Percentiles rank a stretch among this genome's conserved stretches.
Conservation (phyloP, 1,140 invertebrate genomes). For the Drosophila oshimai region DNA sequence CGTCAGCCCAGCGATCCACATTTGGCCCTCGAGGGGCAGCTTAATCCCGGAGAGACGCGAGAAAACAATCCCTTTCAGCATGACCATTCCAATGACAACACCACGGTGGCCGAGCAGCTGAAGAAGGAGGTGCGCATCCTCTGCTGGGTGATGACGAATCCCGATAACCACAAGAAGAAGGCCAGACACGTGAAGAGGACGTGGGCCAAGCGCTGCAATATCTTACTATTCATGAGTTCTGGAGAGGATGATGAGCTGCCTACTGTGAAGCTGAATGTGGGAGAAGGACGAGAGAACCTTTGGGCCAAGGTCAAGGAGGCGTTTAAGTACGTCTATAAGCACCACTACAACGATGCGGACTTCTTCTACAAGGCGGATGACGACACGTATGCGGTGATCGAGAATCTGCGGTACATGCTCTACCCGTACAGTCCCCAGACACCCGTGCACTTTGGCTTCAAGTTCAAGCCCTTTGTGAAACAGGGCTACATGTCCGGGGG, state of each 20-base stretch:
- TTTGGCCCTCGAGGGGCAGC: no score
- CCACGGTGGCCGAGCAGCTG: constrained; percentile 33
- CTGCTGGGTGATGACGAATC: constrained; percentile 50
- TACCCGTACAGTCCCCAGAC: constrained; percentile 87
- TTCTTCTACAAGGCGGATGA: constrained; percentile 98
- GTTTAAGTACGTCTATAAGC: constrained; percentile 92
- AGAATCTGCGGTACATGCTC: constrained; percentile 95
- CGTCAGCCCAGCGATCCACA: not conserved
- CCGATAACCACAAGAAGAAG: constrained; percentile 36
- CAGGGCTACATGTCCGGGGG: constrained; percentile 97
- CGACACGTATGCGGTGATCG: constrained; percentile 96
- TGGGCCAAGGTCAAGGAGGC: constrained; percentile 98
- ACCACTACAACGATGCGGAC: constrained; percentile 91
- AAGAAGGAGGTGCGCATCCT: constrained; percentile 43
- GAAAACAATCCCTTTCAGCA: constrained; percentile 14
- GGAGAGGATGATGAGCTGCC: constrained; percentile 87
- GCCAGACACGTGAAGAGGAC: constrained; percentile 89
- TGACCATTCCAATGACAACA: constrained; percentile 31
- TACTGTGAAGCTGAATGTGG: constrained; percentile 87
- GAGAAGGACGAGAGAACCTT: constrained; percentile 93
- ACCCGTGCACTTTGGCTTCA: constrained; percentile 93
- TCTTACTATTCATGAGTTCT: constrained; percentile 94
- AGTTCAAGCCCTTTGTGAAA: constrained; percentile 88
- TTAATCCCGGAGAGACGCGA: not conserved
- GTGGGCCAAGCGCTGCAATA: constrained; percentile 97